Evolutionary conservation across 2,113 vertebrate species (phyloP).

Genomic region (Hippocampus abdominalis): DNA sequence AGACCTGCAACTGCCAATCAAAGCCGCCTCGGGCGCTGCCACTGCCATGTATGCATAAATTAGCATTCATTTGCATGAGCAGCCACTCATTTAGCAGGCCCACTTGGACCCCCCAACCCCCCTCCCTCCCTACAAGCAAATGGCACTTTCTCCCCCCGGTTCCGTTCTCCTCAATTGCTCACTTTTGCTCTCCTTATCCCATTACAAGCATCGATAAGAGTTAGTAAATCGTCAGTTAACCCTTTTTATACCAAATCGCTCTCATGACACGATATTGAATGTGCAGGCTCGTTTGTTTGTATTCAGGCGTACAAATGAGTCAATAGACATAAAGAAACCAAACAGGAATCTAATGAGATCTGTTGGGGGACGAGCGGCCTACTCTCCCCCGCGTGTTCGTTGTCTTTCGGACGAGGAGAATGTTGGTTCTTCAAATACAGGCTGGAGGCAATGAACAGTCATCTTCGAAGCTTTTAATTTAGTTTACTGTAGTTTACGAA

Average conservation of each 20-base stretch:
- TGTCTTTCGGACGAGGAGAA: too few species aligned
- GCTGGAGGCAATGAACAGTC: too few species aligned
- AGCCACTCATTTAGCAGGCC: conserved; percentile 72
- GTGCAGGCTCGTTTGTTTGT: conserved; percentile 45
- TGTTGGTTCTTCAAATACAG: too few species aligned
- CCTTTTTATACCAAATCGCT: conserved; percentile 48
- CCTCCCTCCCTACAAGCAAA: conserved; percentile 60
- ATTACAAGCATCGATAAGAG: conserved; percentile 67
- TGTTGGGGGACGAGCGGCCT: too few species aligned
- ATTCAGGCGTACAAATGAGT: conserved; percentile 37
- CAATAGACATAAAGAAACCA: conserved; percentile 36
- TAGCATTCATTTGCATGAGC: conserved; percentile 80
- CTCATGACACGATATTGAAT: conserved; percentile 41
- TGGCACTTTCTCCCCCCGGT: conserved; percentile 66
- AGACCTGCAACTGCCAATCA: conserved; percentile 78
- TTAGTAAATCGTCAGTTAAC: conserved; percentile 66
- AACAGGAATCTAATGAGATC: background rate
- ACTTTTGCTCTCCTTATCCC: conserved; percentile 65
- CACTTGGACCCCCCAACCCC: conserved; percentile 53
- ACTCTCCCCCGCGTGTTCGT: too few species aligned
- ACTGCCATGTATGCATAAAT: conserved; percentile 74
- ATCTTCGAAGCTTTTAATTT: too few species aligned
- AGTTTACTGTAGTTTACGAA: too few species aligned
- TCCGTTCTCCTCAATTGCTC: conserved; percentile 49
- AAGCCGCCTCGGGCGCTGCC: conserved; percentile 73